Percentiles rank a stretch among this genome's conserved stretches.
Conservation (phyloP, 2,113 vertebrate species). For the Dascyllus trimaculatus region DNA sequence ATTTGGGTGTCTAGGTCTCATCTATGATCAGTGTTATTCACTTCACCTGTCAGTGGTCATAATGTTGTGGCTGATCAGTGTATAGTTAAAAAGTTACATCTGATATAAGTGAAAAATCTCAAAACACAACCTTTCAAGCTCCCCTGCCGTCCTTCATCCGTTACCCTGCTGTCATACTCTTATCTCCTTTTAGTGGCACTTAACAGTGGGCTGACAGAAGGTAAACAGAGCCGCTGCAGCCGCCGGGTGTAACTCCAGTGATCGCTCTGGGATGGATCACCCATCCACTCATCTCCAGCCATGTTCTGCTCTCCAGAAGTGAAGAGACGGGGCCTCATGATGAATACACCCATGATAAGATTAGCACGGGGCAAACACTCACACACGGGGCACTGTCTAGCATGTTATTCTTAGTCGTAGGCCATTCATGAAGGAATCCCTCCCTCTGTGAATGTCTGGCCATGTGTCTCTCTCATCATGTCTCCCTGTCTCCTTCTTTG, state of each 20-base stretch:
- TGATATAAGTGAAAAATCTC: neutral
- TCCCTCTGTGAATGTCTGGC: constrained; percentile 53
- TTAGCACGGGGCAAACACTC: constrained; percentile 62
- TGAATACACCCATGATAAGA: constrained; percentile 76
- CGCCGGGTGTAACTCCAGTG: constrained; percentile 34
- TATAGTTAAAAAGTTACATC: too few species aligned
- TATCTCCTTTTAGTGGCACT: constrained; percentile 68
- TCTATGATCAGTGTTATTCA: too few species aligned
- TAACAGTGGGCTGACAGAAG: constrained; percentile 46
- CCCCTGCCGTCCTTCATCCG: constrained; percentile 21
- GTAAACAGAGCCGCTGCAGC: constrained; percentile 62
- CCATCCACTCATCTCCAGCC: constrained; percentile 51
- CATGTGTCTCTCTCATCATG: constrained; percentile 24
- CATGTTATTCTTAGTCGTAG: constrained; percentile 49
- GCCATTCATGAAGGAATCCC: constrained; percentile 47
- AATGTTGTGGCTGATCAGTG: too few species aligned
- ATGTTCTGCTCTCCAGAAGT: constrained; percentile 49
- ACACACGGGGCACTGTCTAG: constrained; percentile 42
- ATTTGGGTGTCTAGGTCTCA: too few species aligned
- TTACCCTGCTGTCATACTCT: constrained; percentile 40
- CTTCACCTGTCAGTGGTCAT: too few species aligned
- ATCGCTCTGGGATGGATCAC: constrained; percentile 64
- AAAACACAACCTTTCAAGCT: constrained; percentile 27
- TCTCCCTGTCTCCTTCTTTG: constrained; percentile 24
- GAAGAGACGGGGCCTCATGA: constrained; percentile 67